phyloP scores from a whole-genome alignment of 2,888 invertebrate genomes.

The Conops quadrifasciatus region DNA sequence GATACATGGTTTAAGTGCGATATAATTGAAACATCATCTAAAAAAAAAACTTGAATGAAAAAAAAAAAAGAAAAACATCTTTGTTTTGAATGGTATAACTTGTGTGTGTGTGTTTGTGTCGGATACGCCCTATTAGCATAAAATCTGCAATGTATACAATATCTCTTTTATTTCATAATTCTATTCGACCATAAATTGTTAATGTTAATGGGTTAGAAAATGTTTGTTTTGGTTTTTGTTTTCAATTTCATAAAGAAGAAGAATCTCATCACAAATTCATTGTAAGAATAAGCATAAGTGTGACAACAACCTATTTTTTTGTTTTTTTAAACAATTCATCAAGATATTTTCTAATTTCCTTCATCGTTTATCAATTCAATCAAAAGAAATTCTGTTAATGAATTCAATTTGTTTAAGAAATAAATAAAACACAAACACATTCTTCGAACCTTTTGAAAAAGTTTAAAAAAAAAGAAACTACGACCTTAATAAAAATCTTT shows the following conservation, averaged over 20 bases:
- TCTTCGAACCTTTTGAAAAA: too few species aligned
- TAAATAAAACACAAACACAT: not conserved
- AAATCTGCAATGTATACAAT: constrained; percentile 1
- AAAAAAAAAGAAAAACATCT: too few species aligned
- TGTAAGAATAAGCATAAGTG: too few species aligned
- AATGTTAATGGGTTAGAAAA: not conserved
- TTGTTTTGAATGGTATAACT: too few species aligned
- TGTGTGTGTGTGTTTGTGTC: not conserved
- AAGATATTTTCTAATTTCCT: not conserved
- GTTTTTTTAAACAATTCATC: too few species aligned
- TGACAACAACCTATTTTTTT: too few species aligned
- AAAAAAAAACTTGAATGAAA: too few species aligned
- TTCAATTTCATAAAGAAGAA: not conserved
- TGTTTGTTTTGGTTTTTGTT: constrained; percentile 4
- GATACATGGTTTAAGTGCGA: too few species aligned
- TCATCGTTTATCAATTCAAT: not conserved
- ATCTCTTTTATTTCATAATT: not conserved
- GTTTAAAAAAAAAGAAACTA: constrained; percentile 1
- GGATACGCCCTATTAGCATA: not conserved
- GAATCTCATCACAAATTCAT: too few species aligned
- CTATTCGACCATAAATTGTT: constrained; percentile 8
- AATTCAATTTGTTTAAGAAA: too few species aligned
- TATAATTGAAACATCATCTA: too few species aligned
- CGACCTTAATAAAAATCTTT: constrained; percentile 20
- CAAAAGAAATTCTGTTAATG: too few species aligned